Base-by-base conservation (phyloP, 2,888 invertebrate genomes). In the Ornithoptera alexandrae region DNA sequence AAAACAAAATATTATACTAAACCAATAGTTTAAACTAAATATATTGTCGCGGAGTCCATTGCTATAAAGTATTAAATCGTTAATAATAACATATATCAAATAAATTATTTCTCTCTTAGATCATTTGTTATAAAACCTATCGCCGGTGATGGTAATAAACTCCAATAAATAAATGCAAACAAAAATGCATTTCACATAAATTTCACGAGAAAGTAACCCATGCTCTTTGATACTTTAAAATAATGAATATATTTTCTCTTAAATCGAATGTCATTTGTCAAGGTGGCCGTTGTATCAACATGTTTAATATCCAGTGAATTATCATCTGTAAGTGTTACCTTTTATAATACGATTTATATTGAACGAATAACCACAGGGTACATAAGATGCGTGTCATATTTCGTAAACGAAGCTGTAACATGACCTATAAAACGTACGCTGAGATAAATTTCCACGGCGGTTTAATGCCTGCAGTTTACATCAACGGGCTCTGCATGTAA, bases 391-490 rank as follows among this genome's bases (percentile, higher is more conserved):
- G 78, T 80, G 81, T 82, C 80, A 81, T 81, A 79, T 81, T 83
- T 83, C 81, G 77, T 66, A 65, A 67, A 67, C 59, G 69, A 62
- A 70, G 69, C 71, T 72, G 79, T 79, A 81, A 80, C 78, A 73
- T 84, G 87, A 84, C 88, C 88, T 76, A 84, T 83, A 84, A 87
- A 77, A 75, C 72, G 77, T 73, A 74, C 72, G 62, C 75, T 68
- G 72, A 79, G 79, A 81, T 83, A 81, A 81, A 77, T 83, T 81
- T 83, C 82, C 82, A 79, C 79, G 78, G 75, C 77, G 71, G 78
- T 79, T 80, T 79, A 81, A 50, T 67, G 57, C 68, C 22, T 78
- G 75, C 77, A 74, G 73, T 74, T 75, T 76, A n/a, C 53, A n/a
- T n/a, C 6, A 79, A 42, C 24, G 10, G 24, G 79, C 73, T 73